These are phyloP conservation scores for Phalera bucephala DNA, from an alignment of 2,888 invertebrate genomes.

Conservation along the genomic window DNA sequence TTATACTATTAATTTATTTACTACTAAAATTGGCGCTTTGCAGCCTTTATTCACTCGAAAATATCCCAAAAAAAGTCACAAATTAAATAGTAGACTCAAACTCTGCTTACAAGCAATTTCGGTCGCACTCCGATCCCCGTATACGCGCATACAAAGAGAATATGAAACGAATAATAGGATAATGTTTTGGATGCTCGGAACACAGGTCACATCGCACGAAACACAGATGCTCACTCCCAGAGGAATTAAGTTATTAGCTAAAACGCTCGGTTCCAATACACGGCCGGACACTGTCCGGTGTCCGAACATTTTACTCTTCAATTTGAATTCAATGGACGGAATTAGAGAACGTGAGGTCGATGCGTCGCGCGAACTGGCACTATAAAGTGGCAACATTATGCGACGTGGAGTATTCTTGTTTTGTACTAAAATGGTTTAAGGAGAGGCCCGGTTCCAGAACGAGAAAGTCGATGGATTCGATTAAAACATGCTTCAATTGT, in stretches of 20 bases:
- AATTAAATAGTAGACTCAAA: no score
- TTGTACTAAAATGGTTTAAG: conserved; percentile 5
- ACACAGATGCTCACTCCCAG: conserved; percentile 68
- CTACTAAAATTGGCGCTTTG: no score
- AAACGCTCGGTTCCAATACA: conserved; percentile 64
- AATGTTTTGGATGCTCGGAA: conserved; percentile 31
- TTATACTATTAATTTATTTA: no score
- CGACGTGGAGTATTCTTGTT: conserved; percentile 50
- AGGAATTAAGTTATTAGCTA: conserved; percentile 80
- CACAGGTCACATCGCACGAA: conserved; percentile 33
- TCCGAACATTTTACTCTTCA: conserved; percentile 70
- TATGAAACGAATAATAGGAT: conserved; percentile 18
- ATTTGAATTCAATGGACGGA: conserved; percentile 79
- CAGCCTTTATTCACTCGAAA: no score
- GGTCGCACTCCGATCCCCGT: not conserved
- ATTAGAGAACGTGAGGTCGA: conserved; percentile 63
- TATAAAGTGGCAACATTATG: conserved; percentile 63
- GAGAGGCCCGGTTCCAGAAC: conserved; percentile 17
- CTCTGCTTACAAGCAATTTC: not conserved
- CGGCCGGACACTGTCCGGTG: conserved; percentile 46
- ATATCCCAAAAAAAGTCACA: no score
- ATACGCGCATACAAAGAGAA: conserved; percentile 7
- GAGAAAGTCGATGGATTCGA: no score
- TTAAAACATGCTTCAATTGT: no score
- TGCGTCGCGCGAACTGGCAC: conserved; percentile 47